Percentiles rank a stretch among this genome's conserved stretches.
phyloP scores from a whole-genome alignment of 2,797 vertebrate species.

The Epinephelus malabaricus region DNA sequence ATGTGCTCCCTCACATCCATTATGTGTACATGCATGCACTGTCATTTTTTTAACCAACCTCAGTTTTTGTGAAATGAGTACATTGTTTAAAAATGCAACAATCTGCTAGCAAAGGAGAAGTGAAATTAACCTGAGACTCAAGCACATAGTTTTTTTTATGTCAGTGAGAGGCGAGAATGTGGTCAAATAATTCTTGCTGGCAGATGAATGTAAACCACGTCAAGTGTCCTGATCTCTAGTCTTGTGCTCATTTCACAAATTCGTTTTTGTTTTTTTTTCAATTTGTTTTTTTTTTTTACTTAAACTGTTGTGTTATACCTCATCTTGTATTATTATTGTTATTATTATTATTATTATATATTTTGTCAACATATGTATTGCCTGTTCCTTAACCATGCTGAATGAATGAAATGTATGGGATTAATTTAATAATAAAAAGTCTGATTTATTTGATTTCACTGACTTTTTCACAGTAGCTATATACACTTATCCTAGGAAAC shows the following conservation, averaged over 20 bases:
- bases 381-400: slow-evolving; percentile 64
- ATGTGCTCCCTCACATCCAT: slow-evolving; percentile 23
- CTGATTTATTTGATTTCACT: slow-evolving; percentile 23
- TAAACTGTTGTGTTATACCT: slow-evolving; percentile 46
- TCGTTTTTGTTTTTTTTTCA: slow-evolving; percentile 10
- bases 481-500: background rate
- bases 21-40: slow-evolving; percentile 54
- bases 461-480: background rate
- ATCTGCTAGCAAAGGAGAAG: background rate
- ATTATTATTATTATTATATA: slow-evolving; percentile 29
- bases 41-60: background rate
- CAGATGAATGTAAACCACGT: background rate
- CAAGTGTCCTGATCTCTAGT: background rate
- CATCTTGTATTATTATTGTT: slow-evolving; percentile 29
- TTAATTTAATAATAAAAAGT: slow-evolving; percentile 70
- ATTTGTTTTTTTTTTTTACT: slow-evolving; percentile 21
- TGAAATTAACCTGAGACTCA: background rate
- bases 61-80: slow-evolving; percentile 30
- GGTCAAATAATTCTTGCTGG: background rate
- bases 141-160: background rate
- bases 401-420: slow-evolving; percentile 63
- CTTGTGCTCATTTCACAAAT: slow-evolving; percentile 28
- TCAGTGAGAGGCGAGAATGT: background rate
- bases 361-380: slow-evolving; percentile 69
- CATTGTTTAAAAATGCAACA: background rate